Evolutionary conservation across 2,797 vertebrate species (phyloP), one percentile per base, ranked within the genome.

Genomic region (Centropyge bicolor): DNA sequence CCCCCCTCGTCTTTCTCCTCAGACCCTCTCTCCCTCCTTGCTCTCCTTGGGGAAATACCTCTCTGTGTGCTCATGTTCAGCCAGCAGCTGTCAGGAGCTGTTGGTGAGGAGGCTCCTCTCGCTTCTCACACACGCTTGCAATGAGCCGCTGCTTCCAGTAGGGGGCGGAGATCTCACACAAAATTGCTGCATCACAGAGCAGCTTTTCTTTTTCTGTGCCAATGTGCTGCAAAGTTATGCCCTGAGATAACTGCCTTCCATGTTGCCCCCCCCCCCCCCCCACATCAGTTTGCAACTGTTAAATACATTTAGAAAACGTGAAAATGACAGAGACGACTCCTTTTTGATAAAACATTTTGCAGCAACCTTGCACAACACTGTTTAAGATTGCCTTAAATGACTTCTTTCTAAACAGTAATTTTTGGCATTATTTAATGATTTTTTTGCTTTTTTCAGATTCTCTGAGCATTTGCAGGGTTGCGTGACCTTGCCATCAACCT

Each of bases 1-100:
- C 17, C 12, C 55, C 49, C 35, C n/a, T n/a, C 3, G 0, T 43
- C 40, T 72, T 60, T 61, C 43, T 49, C 67, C 70, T 73, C n/a
- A 84, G 83, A 64, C 36, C 41, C 52, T 56, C 31, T 59, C 40
- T 72, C 68, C 71, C 38, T 69, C 36, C 41, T 54, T 31, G 7
- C n/a, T 73, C 72, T 88, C 88, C 81, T 83, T 71, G 62, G 88
- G 87, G 90, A 90, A 92, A 91, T 82, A 86, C 87, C 87, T 85
- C 22, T 72, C 60, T 84, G 74, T 61, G 78, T 70, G 76, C 68
- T 86, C 43, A 56, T 16, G 83, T 83, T 81, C 66, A 76, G 73
- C 70, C 24, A 76, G 76, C 84, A 90, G 86, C 80, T 86, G 86
- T 76, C 69, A 84, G 69, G 60, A 65, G 83, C 43, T 63, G 51